These are phyloP conservation scores for Harmothoe impar DNA, from an alignment of 2,888 invertebrate species.

Conservation along the genomic window DNA sequence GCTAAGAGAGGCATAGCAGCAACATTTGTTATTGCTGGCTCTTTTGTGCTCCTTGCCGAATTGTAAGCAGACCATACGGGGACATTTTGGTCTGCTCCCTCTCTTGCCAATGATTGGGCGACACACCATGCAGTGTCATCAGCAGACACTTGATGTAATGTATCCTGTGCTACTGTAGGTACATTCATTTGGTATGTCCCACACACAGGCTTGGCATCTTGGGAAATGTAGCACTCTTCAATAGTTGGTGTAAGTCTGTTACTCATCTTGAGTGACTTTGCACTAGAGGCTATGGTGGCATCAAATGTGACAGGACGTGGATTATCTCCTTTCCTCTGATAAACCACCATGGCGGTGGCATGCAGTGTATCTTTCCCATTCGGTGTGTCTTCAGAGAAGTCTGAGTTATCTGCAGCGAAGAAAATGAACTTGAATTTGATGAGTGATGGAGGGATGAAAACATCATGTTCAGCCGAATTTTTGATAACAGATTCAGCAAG, in stretches of 20 bases:
- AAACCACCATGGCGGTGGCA: no score
- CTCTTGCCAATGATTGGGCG: neutral
- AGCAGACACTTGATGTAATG: no score
- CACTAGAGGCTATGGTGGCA: neutral
- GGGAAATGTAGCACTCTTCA: neutral
- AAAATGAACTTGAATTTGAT: neutral
- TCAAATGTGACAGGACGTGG: neutral
- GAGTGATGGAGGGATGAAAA: slow-evolving; percentile 31
- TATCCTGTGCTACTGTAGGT: no score
- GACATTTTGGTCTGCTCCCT: neutral
- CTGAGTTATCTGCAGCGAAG: neutral
- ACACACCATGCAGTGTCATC: neutral
- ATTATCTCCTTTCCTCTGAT: no score
- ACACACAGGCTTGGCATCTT: slow-evolving; percentile 1
- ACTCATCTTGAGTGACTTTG: slow-evolving; percentile 19
- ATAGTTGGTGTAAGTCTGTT: neutral
- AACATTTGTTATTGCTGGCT: slow-evolving; percentile 11
- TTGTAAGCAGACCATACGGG: slow-evolving; percentile 4
- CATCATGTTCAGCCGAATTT: neutral
- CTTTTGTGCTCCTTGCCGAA: neutral
- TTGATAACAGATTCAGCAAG: no score
- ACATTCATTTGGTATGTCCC: neutral
- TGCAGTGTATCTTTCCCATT: neutral
- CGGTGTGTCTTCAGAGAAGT: neutral
- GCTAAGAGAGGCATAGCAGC: neutral